These are phyloP conservation scores for Diogma glabrata DNA, from an alignment of 2,888 invertebrate genomes.

Conservation along the genomic window DNA sequence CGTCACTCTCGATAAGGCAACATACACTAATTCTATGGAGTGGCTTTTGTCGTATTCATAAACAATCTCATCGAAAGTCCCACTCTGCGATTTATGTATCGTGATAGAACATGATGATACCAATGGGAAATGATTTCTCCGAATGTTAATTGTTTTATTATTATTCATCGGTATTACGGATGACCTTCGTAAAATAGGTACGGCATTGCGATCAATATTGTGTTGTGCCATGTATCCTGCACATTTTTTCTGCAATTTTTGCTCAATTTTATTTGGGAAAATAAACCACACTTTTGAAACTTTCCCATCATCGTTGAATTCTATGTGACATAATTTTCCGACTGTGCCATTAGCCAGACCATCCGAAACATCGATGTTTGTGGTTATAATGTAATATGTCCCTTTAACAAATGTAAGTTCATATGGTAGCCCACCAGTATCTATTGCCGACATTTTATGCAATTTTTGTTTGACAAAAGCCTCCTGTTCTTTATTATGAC, in stretches of 20 bases:
- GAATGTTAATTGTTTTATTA: background rate
- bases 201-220: slow-evolving; percentile 6
- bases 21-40: no score
- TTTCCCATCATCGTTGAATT: background rate
- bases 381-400: background rate
- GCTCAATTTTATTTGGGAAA: slow-evolving; percentile 11
- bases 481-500: no score
- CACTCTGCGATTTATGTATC: slow-evolving; percentile 1
- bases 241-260: no score
- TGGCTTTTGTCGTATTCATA: no score
- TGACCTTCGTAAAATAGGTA: slow-evolving; percentile 8
- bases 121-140: background rate
- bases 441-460: no score
- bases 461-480: no score
- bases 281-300: no score
- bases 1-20: no score
- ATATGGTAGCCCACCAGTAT: background rate
- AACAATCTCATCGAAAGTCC: no score
- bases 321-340: slow-evolving; percentile 1
- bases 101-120: background rate
- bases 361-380: slow-evolving; percentile 1
- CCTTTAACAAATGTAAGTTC: background rate
- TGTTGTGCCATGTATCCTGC: background rate
- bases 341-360: background rate
- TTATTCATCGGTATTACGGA: background rate